A percentile compares a stretch with the other conserved stretches of the same genome.
phyloP scores from a whole-genome alignment of 2,888 invertebrate genomes.

The Tiliacea citrago region DNA sequence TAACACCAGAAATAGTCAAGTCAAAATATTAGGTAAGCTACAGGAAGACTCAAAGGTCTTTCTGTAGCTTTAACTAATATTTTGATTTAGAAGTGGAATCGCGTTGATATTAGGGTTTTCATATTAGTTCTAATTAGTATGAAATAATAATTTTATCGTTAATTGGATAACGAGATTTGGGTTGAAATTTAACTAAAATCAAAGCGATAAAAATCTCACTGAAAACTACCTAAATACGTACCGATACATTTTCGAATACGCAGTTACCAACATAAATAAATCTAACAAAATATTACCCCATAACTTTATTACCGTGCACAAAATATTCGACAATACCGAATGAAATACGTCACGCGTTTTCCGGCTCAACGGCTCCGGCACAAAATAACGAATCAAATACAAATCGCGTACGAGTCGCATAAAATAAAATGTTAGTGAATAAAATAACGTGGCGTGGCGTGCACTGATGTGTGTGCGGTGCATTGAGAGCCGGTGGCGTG shows the following conservation, averaged over 20 bases:
- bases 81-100: not conserved
- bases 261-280: constrained; percentile 27
- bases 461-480: constrained; percentile 77
- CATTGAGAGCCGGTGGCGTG: constrained; percentile 83
- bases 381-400: constrained; percentile 78
- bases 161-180: not conserved
- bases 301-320: constrained; percentile 53
- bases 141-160: not conserved
- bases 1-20: not conserved
- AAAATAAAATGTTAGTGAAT: constrained; percentile 74
- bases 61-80: not conserved
- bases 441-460: constrained; percentile 67
- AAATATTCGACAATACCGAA: constrained; percentile 58
- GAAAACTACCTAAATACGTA: constrained; percentile 4
- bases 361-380: constrained; percentile 76
- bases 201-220: not conserved
- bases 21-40: not conserved
- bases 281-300: constrained; percentile 45
- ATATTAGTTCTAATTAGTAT: not conserved
- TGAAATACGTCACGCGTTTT: constrained; percentile 71
- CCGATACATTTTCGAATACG: constrained; percentile 8
- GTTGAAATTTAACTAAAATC: not conserved
- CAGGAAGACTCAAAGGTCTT: too few species aligned
- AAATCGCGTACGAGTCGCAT: constrained; percentile 74
- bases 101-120: not conserved